Evolutionary conservation across 2,888 invertebrate species (phyloP).

Genomic region (Ophioninae sp.): DNA sequence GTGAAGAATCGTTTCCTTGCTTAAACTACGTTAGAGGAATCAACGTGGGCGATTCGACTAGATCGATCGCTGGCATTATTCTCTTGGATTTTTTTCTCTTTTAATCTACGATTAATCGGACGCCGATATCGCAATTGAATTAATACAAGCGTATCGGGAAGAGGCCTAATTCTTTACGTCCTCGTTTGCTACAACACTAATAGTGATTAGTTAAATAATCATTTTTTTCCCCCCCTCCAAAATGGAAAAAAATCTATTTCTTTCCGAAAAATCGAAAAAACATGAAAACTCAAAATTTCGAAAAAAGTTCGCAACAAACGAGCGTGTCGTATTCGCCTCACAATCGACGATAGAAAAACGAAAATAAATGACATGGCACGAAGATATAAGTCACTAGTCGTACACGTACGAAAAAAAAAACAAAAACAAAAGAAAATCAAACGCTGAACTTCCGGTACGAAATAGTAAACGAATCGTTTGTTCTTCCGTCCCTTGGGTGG

Average conservation of each 20-base stretch:
- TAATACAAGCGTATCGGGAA: conserved; percentile 52
- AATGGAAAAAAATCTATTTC: too few relatives aligned
- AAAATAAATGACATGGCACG: conserved; percentile 56
- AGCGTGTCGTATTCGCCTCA: background rate
- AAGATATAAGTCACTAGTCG: conserved; percentile 45
- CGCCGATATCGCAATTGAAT: conserved; percentile 39
- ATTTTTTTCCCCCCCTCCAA: too few relatives aligned
- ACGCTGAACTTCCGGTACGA: conserved; percentile 8
- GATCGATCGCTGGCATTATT: conserved; percentile 35
- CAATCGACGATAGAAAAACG: conserved; percentile 22
- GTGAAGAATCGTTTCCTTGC: background rate
- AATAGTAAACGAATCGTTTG: background rate
- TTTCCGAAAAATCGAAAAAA: too few relatives aligned
- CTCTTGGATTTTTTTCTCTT: conserved; percentile 29
- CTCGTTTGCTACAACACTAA: background rate
- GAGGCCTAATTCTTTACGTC: conserved; percentile 21
- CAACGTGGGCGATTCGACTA: conserved; percentile 38
- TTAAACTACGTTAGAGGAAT: conserved; percentile 20
- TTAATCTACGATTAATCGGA: conserved; percentile 1
- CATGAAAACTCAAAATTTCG: too few relatives aligned
- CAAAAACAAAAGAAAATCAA: conserved; percentile 17
- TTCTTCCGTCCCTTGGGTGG: background rate
- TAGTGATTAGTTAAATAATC: too few relatives aligned
- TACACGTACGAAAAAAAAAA: conserved; percentile 7
- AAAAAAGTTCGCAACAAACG: background rate